phyloP scores from a whole-genome alignment of 2,888 invertebrate genomes.

The Meghimatium bilineatum region DNA sequence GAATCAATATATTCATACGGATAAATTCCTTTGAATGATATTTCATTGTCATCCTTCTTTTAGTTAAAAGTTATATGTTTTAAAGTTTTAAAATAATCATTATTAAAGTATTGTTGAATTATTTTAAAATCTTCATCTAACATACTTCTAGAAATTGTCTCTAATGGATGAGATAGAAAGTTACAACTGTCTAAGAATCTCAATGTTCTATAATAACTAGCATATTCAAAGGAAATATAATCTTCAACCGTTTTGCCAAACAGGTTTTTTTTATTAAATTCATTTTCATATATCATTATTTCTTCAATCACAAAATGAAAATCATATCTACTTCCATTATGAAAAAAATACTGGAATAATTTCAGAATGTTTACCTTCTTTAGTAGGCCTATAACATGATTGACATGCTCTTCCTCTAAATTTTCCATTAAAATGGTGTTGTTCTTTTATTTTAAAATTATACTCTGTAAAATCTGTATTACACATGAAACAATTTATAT shows the following conservation, averaged over 20 bases:
- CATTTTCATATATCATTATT: slow-evolving; percentile 42
- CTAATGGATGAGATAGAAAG: slow-evolving; percentile 41
- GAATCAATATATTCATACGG: slow-evolving; percentile 26
- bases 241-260: slow-evolving; percentile 37
- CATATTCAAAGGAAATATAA: slow-evolving; percentile 48
- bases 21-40: slow-evolving; percentile 8
- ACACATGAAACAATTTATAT: no score
- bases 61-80: no score
- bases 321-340: slow-evolving; percentile 49
- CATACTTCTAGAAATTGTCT: slow-evolving; percentile 41
- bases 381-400: slow-evolving; percentile 39
- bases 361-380: slow-evolving; percentile 49
- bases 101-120: slow-evolving; percentile 48
- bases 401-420: no score
- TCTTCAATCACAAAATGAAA: slow-evolving; percentile 51
- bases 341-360: slow-evolving; percentile 19
- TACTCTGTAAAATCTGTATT: no score
- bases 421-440: no score
- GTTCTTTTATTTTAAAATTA: no score
- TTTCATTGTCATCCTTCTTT: not conserved
- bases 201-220: slow-evolving; percentile 47
- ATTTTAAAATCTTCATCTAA: slow-evolving; percentile 69
- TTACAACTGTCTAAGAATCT: slow-evolving; percentile 42
- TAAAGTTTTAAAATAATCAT: no score
- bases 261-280: slow-evolving; percentile 36